Base-by-base conservation (phyloP, 2,888 invertebrate species). In the Diplazon laetatorius region DNA sequence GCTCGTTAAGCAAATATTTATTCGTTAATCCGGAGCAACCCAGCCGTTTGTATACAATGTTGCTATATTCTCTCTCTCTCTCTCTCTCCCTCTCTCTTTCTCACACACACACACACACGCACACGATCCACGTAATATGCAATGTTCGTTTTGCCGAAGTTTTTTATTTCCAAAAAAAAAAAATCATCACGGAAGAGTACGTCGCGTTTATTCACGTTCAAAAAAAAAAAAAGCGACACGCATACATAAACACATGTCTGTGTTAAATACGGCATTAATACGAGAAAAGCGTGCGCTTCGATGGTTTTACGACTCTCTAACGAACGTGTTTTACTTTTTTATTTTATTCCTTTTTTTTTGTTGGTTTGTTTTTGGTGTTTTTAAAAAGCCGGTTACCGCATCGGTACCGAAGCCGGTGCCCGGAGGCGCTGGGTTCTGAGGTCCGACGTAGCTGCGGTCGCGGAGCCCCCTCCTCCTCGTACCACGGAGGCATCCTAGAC, bases 261-360 rank as follows among this genome's bases (percentile, higher is more conserved):
- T 42, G 39, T 30, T 55, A 25, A 60, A 71, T 14, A 42, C n/a
- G 37, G 22, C 3, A n/a, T 50, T n/a, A 48, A 48, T 50, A 48
- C 35, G 57, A 59, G 57, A 30, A 35, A 48, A 8, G 46, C 22
- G 16, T 48, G 48, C 68, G 50, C 57, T 57, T 14, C 62, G 60
- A 75, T 75, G 71, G 66, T 72, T 81, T 79, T 79, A 79, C 72
- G 74, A 75, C 75, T 69, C 60, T 80, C 80, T 69, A 77, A 76
- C 79, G 72, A 79, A 72, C 71, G 52, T 50, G 70, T 60, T 30
- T 30, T 30, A 30, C 6, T 30, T 30, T 30, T 30, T 30, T 30
- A 30, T 5, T 30, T 30, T 30, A 5, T 5, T 30, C 6, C 6
- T 30, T 30, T 30, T 30, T 5, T 30, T 30, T 30, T 30, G 6